Evolutionary conservation across 2,888 invertebrate genomes (phyloP).

Genomic region (Chrysotoxum bicinctum): DNA sequence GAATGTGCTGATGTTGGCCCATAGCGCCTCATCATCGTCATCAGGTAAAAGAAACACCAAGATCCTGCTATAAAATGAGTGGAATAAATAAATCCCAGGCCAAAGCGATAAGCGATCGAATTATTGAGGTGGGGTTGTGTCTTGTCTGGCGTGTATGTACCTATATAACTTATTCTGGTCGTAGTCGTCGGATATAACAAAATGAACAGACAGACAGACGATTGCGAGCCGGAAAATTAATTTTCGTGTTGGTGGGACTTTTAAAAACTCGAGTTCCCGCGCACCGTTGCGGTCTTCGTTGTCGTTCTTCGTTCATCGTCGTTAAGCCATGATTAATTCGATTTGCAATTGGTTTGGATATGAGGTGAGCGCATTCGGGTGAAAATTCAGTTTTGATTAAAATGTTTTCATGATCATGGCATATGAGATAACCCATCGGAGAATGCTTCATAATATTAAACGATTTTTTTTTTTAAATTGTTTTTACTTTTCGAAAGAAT

Average conservation of each 20-base stretch:
- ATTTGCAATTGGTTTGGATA: constrained; percentile 66
- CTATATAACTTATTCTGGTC: constrained; percentile 19
- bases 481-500: not conserved
- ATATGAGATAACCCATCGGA: constrained; percentile 21
- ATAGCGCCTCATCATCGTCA: constrained; percentile 67
- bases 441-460: not conserved
- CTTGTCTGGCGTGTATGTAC: constrained; percentile 13
- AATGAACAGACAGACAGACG: constrained; percentile 14
- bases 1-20: constrained; percentile 45
- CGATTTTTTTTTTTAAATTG: not conserved
- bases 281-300: not conserved
- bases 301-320: constrained; percentile 26
- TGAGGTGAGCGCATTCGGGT: constrained; percentile 58
- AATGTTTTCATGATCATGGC: constrained; percentile 42
- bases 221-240: constrained; percentile 47
- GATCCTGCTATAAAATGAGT: constrained; percentile 52
- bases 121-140: constrained; percentile 63
- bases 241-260: constrained; percentile 59
- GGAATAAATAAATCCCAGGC: constrained; percentile 57
- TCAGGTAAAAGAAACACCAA: constrained; percentile 38
- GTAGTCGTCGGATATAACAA: not conserved
- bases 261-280: constrained; percentile 52
- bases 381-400: constrained; percentile 64
- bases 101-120: constrained; percentile 64
- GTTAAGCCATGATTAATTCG: constrained; percentile 69